Conservation (phyloP, 2,888 invertebrate species). For the Philereme vetulata region DNA sequence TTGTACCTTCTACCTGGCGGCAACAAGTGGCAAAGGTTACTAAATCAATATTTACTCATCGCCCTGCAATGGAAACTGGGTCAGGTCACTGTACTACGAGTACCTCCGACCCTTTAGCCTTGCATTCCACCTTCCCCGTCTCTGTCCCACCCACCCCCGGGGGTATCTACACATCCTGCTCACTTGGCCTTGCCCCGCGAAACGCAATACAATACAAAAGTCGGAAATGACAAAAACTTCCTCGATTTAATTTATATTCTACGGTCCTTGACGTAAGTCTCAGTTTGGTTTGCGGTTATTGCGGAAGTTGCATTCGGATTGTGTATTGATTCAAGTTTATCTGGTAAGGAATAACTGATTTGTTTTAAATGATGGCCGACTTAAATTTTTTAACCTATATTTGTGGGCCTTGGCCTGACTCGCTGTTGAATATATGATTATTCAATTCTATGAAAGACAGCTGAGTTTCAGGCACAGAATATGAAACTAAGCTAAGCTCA, state of each 20-base stretch:
- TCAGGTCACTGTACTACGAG: constrained; percentile 73
- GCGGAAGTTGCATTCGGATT: constrained; percentile 56
- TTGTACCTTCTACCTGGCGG: constrained; percentile 45
- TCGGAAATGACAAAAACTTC: constrained; percentile 63
- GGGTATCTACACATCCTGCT: constrained; percentile 51
- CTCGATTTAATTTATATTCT: constrained; percentile 65
- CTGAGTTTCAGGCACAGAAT: constrained; percentile 2
- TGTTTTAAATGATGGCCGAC: constrained; percentile 62
- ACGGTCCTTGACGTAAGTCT: constrained; percentile 43
- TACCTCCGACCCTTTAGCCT: constrained; percentile 75
- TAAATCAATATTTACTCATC: constrained; percentile 79
- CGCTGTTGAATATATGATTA: constrained; percentile 34
- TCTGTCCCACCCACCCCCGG: constrained; percentile 44
- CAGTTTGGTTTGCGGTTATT: constrained; percentile 39
- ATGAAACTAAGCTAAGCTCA: neutral
- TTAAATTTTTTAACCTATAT: constrained; percentile 65
- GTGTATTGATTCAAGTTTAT: constrained; percentile 61
- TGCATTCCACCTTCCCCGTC: constrained; percentile 66
- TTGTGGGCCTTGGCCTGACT: constrained; percentile 60
- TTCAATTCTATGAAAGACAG: constrained; percentile 25
- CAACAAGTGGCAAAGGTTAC: constrained; percentile 74
- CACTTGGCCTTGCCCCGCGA: constrained; percentile 69
- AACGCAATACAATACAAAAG: constrained; percentile 72
- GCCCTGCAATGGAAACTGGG: constrained; percentile 75
- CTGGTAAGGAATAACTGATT: constrained; percentile 61